Conservation (phyloP, 2,797 vertebrate species). For the Centropyge bicolor region DNA sequence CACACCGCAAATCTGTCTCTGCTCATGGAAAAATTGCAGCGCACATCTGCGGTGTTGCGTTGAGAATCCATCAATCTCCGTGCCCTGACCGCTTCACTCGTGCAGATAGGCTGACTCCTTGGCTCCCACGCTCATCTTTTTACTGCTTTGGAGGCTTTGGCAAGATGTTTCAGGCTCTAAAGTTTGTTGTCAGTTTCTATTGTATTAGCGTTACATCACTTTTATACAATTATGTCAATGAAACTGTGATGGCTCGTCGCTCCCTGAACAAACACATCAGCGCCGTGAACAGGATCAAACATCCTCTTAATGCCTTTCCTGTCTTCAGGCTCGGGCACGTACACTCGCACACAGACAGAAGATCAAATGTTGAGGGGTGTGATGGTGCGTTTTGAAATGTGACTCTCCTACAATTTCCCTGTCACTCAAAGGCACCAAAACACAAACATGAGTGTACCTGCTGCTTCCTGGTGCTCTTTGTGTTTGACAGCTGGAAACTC, state of each 20-base stretch:
- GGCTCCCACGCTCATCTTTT: constrained; percentile 71
- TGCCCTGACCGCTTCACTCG: constrained; percentile 59
- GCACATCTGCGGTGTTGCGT: constrained; percentile 62
- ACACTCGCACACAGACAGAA: constrained; percentile 20
- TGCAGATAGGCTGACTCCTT: constrained; percentile 58
- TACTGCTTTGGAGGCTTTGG: constrained; percentile 33
- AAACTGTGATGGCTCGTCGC: constrained; percentile 17
- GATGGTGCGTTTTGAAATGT: constrained; percentile 72
- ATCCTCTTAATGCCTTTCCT: constrained; percentile 53
- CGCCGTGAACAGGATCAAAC: constrained; percentile 54
- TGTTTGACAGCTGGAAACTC: constrained; percentile 35
- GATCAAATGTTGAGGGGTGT: constrained; percentile 72
- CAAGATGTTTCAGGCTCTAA: constrained; percentile 20
- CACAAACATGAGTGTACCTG: constrained; percentile 66
- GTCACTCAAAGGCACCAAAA: constrained; percentile 64
- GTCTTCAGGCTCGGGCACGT: constrained; percentile 63
- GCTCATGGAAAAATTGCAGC: constrained; percentile 76
- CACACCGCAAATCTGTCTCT: constrained; percentile 78
- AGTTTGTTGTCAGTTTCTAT: constrained; percentile 48
- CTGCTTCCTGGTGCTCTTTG: constrained; percentile 51
- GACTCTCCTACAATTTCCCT: constrained; percentile 69
- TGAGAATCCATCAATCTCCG: constrained; percentile 76
- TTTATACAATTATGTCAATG: constrained; percentile 28
- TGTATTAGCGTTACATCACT: constrained; percentile 51
- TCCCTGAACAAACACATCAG: constrained; percentile 36